Base-by-base conservation (phyloP, 2,113 vertebrate species). In the Rissa tridactyla region DNA sequence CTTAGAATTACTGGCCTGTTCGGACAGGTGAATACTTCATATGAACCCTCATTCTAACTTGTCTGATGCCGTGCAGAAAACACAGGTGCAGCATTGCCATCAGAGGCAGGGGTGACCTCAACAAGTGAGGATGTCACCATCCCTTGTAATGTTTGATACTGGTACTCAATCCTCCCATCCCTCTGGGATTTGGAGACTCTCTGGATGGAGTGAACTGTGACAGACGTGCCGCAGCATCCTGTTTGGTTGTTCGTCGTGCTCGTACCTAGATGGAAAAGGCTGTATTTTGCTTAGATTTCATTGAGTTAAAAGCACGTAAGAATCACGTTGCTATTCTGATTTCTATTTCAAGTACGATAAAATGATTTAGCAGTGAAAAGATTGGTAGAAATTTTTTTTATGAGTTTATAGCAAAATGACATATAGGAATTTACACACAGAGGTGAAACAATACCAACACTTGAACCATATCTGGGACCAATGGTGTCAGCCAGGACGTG, bases 311-410 rank as follows among this genome's bases (percentile, higher is more conserved):
- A 65, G 17, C 58, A n/a, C 5, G 0, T 16, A 65, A 30, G 32
- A 49, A 77, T 79, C 0, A 0, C 44, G 85, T 75, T 88, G 32
- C 57, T 55, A 4, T 86, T 66, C 40, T 78, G 32, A 19, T 92
- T 93, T 95, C 73, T 95, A 42, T 92, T 97, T 97, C 49, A 85
- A 65, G 30, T 75, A 38, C 84, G 40, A 47, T 54, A 34, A 57
- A 96, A 91, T 80, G 23, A 54, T 70, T 34, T 55, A 23, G 44
- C 52, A 23, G 30, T 38, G 38, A 61, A 92, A 57, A 81, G 36
- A 42, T 29, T 55, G 26, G 38, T 71, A 62, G 44, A 51, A 88
- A 26, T 76, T 70, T 70, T 68, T 72, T 55, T 46, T 77, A 65
- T 49, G 30, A 32, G 23, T 51, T 20, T 80, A 68, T 54, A 90